Percentiles rank a stretch among this genome's conserved stretches.
Evolutionary conservation across 2,888 invertebrate species (phyloP).

Genomic region (Pedicia rivosa): DNA sequence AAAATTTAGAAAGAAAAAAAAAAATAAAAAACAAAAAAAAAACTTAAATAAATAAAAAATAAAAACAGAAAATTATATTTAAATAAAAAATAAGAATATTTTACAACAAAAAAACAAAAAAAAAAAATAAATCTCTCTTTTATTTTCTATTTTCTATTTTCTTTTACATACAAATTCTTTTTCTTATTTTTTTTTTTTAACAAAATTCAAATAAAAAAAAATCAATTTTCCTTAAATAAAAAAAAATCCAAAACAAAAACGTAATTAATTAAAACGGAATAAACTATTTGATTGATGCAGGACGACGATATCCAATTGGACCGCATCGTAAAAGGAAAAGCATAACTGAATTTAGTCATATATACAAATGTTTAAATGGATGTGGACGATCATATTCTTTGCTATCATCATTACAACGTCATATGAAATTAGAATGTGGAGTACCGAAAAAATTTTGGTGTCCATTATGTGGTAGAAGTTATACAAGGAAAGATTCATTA

Average conservation of each 20-base stretch:
- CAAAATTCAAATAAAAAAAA: too few species aligned
- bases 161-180: too few species aligned
- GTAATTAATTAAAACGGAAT: not conserved
- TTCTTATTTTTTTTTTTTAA: too few species aligned
- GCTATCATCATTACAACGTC: constrained; percentile 11
- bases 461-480: constrained; percentile 8
- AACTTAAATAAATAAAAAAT: too few species aligned
- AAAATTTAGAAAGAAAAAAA: too few species aligned
- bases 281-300: not conserved
- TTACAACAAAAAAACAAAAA: too few species aligned
- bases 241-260: not conserved
- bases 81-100: too few species aligned
- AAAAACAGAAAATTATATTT: too few species aligned
- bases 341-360: not conserved
- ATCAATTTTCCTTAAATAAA: not conserved
- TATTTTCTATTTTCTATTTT: too few species aligned
- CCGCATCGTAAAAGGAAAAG: constrained; percentile 6
- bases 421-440: constrained; percentile 11
- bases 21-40: too few species aligned
- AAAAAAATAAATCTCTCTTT: too few species aligned
- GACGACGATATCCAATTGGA: not conserved
- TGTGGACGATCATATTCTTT: constrained; percentile 11
- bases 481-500: constrained; percentile 10
- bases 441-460: constrained; percentile 10
- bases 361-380: constrained; percentile 10